Percentiles rank a stretch among this genome's conserved stretches.
These are phyloP conservation scores for Nannobrachium achirus DNA, from an alignment of 2,113 vertebrate genomes.

Conservation along the genomic window DNA sequence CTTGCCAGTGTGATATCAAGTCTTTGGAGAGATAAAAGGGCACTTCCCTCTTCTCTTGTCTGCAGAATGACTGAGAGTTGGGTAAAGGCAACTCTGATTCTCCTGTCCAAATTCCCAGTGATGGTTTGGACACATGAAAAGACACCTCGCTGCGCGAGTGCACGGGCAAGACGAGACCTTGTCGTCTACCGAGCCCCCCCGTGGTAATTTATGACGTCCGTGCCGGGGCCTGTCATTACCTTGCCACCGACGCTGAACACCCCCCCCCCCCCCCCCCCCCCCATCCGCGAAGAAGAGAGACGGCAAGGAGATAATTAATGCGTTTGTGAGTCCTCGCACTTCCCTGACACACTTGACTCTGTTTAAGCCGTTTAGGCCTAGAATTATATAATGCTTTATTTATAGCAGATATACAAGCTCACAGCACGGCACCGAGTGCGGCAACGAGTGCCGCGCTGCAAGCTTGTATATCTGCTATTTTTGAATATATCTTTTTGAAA, in stretches of 20 bases:
- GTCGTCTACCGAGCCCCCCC: conserved; percentile 53
- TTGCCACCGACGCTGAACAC: conserved; percentile 55
- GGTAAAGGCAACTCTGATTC: conserved; percentile 57
- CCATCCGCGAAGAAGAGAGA: conserved; percentile 59
- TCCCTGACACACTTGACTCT: conserved; percentile 80
- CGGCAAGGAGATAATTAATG: conserved; percentile 78
- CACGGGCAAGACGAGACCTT: conserved; percentile 66
- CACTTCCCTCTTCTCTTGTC: conserved; percentile 54
- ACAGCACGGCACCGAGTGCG: too few relatives aligned
- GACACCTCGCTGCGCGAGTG: conserved; percentile 60
- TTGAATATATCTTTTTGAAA: too few relatives aligned
- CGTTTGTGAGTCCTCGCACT: conserved; percentile 73
- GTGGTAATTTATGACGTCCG: conserved; percentile 72
- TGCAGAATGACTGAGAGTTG: conserved; percentile 45
- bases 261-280: background rate
- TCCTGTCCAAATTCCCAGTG: conserved; percentile 62
- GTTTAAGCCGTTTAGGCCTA: conserved; percentile 45
- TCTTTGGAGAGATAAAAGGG: conserved; percentile 52
- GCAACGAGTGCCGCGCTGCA: too few relatives aligned
- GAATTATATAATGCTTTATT: too few relatives aligned
- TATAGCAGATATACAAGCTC: too few relatives aligned
- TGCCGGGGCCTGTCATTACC: conserved; percentile 72
- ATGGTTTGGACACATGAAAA: conserved; percentile 66
- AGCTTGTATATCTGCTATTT: too few relatives aligned
- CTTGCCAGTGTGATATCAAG: conserved; percentile 53